Base-by-base conservation (phyloP, 2,797 vertebrate genomes). In the Diglossa cyanea region DNA sequence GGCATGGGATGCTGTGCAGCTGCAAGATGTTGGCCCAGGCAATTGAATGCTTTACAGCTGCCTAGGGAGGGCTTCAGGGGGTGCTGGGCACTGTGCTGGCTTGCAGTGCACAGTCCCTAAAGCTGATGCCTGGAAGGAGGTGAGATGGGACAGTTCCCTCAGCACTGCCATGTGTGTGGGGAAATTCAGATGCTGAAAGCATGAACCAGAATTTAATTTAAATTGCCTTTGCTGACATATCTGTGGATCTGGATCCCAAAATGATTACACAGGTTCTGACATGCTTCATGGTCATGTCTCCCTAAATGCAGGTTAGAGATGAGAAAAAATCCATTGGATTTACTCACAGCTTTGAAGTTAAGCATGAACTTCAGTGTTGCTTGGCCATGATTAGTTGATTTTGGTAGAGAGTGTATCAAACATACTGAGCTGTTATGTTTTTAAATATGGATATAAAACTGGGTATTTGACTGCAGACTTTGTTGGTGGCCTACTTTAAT, bases 71-170 rank as follows among this genome's bases (percentile, higher is more conserved):
- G 30, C 48, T 62, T 91, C 63, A 25, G 31, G 37, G 51, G 6
- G 17, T 74, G 25, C 40, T 85, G 74, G 40, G 25, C 24, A 9
- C 58, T 83, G 77, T 70, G 40, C 53, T 72, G 58, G 35, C 28
- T 85, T 60, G 7, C 42, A 65, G 33, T 63, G 53, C 21, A 21
- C 50, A 47, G 3, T 62, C 35, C 28, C 16, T 81, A 28, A 44
- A 65, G 37, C 28, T 2, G 2, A 6, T 53, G 25, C 31, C 5
- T 0, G 0, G 30, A n/a, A 81, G 42, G 47, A 57, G 37, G 31
- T 73, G 72, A 33, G 40, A 16, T 24, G 53, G 35, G 47, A 47
- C 39, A 33, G 35, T 47, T 60, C n/a, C 0, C 2, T 63, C 62
- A 54, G 28, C 48, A 7, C 67, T 0, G 1, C 44, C 0, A 0